Evolutionary conservation across 2,113 vertebrate genomes (phyloP).

Genomic region (Eublepharis macularius): DNA sequence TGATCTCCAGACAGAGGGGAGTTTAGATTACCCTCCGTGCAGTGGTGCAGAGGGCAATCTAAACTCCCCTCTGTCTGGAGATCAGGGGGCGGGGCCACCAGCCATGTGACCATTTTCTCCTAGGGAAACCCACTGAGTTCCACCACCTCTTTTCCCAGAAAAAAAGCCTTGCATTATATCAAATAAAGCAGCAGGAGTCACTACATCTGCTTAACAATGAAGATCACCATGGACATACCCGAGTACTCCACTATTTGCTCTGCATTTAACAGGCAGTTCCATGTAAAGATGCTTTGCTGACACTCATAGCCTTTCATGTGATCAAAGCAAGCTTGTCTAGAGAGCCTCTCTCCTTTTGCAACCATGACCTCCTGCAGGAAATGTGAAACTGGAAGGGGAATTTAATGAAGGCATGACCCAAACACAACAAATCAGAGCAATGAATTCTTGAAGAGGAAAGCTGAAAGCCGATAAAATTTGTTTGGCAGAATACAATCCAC

Average conservation of each 20-base stretch:
- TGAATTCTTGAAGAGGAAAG: neutral
- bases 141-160: too few species aligned
- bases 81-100: too few species aligned
- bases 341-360: neutral
- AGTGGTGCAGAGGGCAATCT: too few species aligned
- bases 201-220: neutral
- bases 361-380: slow-evolving; percentile 19
- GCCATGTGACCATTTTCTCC: too few species aligned
- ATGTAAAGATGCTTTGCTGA: neutral
- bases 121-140: too few species aligned
- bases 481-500: neutral
- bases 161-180: too few species aligned
- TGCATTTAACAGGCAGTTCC: neutral
- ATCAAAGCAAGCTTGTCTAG: slow-evolving; percentile 2
- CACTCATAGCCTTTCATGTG: neutral
- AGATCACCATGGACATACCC: neutral
- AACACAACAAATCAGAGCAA: slow-evolving; percentile 5
- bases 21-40: too few species aligned
- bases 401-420: slow-evolving; percentile 1
- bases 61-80: too few species aligned
- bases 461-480: too few species aligned
- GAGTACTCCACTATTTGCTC: neutral
- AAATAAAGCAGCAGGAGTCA: neutral
- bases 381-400: slow-evolving; percentile 1
- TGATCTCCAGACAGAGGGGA: too few species aligned